Evolutionary conservation across 2,797 vertebrate genomes (phyloP), one percentile per base, ranked within the genome.

Genomic region (Rhyacichthys aspro): DNA sequence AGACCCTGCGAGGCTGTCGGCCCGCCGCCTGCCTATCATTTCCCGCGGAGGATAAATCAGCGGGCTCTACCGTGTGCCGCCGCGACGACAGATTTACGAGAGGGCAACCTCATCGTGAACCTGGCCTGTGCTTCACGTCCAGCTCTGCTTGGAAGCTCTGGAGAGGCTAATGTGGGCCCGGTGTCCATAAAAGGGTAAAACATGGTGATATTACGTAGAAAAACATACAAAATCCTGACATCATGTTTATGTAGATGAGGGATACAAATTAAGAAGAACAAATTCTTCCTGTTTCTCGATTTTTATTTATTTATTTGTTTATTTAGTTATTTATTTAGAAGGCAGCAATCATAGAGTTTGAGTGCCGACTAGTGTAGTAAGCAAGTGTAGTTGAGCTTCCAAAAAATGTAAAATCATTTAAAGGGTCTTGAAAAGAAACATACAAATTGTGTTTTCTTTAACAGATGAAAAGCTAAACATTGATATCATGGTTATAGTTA

Each of bases 71-170:
- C 46, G 81, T 76, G 83, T 55, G 73, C 70, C 36, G 36, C 52
- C 7, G 79, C 18, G 85, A 69, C 9, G 90, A 90, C 87, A 88
- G 82, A 92, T 92, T 92, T 91, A 92, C 15, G 74, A 72, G 77
- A 72, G 86, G 79, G 76, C 79, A 74, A 82, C 78, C 85, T 83
- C 61, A 67, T 44, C 3, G 2, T 89, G 88, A 90, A 89, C 88
- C 85, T 73, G 71, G 55, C 9, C 65, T 37, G 69, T 46, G 70
- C 71, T 67, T 72, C 62, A 70, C 41, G 19, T 86, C 77, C 67
- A 43, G 57, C 39, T 10, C 42, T 36, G 50, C 53, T 71, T 67
- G 50, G 58, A 61, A 63, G 58, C 64, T 45, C 23, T 43, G 55
- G 72, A 67, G 42, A 56, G 46, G 2, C 34, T 56, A 59, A 55